Conservation (phyloP, 2,113 vertebrate species). For the Pachypanchax playfairii region DNA sequence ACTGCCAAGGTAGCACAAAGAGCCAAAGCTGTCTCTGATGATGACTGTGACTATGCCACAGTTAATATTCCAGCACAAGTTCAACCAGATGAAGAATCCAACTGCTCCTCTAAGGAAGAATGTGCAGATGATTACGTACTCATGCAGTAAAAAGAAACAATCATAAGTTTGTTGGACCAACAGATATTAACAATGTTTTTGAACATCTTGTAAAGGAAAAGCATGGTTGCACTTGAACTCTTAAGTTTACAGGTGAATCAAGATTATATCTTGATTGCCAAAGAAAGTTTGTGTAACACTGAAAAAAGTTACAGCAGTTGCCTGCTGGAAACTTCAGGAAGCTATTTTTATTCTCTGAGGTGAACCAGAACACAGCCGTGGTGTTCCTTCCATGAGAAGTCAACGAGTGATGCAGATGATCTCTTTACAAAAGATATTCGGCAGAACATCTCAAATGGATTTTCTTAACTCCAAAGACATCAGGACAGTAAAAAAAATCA, state of each 20-base stretch:
- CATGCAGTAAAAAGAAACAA: slow-evolving; percentile 55
- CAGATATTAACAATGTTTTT: not conserved
- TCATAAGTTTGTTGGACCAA: not conserved
- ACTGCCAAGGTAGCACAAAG: not conserved
- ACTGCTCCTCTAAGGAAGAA: slow-evolving; percentile 52
- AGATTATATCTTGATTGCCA: slow-evolving; percentile 15
- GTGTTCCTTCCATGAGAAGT: slow-evolving; percentile 2
- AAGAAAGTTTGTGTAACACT: not conserved
- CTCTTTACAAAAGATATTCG: slow-evolving; percentile 15
- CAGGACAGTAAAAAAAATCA: not conserved
- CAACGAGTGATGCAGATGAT: not conserved
- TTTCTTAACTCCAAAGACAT: not conserved
- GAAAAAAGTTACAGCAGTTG: not conserved
- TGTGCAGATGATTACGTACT: slow-evolving; percentile 74
- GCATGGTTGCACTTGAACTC: not conserved
- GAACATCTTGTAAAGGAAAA: not conserved
- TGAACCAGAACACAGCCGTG: slow-evolving; percentile 1
- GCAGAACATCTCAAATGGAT: not conserved
- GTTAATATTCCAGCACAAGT: slow-evolving; percentile 48
- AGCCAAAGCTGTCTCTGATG: not conserved
- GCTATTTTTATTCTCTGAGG: slow-evolving; percentile 9
- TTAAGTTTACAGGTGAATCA: slow-evolving; percentile 3
- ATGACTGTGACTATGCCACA: slow-evolving; percentile 74
- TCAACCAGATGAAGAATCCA: not conserved
- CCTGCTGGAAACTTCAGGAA: not conserved